phyloP scores from a whole-genome alignment of 2,113 vertebrate genomes.

The Pedionomus torquatus region DNA sequence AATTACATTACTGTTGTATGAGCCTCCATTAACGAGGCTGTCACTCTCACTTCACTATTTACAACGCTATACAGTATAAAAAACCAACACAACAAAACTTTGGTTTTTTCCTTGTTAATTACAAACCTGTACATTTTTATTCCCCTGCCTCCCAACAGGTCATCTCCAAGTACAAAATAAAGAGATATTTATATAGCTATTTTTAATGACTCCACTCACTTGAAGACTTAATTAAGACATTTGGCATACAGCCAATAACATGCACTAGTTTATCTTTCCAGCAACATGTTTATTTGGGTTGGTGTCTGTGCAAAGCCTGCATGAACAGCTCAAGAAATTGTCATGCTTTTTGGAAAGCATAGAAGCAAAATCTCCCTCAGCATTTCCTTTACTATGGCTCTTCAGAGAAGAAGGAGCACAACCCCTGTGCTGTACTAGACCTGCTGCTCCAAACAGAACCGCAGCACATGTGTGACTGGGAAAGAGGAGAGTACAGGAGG shows the following conservation, averaged over 20 bases:
- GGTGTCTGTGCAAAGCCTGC: neutral
- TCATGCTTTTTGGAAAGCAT: neutral
- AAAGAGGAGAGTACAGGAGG: neutral
- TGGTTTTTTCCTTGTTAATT: neutral
- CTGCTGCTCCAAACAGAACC: neutral
- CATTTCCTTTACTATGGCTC: neutral
- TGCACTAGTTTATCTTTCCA: neutral
- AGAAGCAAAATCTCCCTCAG: neutral
- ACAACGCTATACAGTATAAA: neutral
- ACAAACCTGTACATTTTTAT: neutral
- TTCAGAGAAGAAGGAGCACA: neutral
- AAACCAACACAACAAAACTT: neutral
- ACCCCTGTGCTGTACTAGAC: rapidly evolving
- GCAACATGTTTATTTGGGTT: neutral
- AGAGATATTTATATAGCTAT: neutral
- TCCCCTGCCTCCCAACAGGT: neutral
- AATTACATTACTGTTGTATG: neutral
- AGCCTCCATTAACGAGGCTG: neutral
- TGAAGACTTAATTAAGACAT: neutral
- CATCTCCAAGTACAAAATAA: neutral
- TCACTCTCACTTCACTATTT: neutral
- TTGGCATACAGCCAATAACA: neutral
- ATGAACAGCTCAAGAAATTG: neutral
- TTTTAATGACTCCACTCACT: neutral
- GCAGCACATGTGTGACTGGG: rapidly evolving